Base-by-base conservation (phyloP, 2,113 vertebrate species). In the Periophthalmodon schlosseri region DNA sequence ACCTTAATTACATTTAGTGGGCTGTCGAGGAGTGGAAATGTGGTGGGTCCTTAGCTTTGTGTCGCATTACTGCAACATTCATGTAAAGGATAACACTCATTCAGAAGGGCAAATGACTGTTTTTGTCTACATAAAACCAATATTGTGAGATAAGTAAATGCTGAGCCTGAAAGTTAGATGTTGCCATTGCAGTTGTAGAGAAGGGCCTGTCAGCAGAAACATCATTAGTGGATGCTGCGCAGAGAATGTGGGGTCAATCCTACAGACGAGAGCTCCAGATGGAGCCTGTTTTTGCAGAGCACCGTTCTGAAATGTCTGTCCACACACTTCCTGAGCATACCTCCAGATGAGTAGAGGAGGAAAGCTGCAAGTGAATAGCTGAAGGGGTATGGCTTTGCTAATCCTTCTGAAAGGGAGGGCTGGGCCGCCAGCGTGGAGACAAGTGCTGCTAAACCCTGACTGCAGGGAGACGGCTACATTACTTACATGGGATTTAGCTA, bases 401-500 rank as follows among this genome's bases (percentile, higher is more conserved):
- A 95, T 95, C 94, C 93, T 91, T 91, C 91, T 91, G 91, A 94
- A 94, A 94, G 92, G 92, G 93, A 95, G 92, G 93, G 92, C 86
- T 91, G 90, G 93, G 90, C 93, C 92, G 92, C 91, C 93, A 93
- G 91, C 90, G 83, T 92, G 91, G 92, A 95, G 93, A 94, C 94
- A 94, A 95, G 94, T 93, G 91, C 90, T 90, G 91, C 91, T 94
- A 94, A 95, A 92, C 87, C 92, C 92, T 93, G 91, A 94, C 94
- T 94, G 93, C 93, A 93, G 94, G 92, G 94, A 94, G 92, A 94
- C 91, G 90, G 93, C 93, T 94, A 94, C 93, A 95, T 94, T 93
- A 94, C 93, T 94, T 95, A 95, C 94, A 95, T 94, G 93, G 94
- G 93, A 95, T 95, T 95, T 95, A 94, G 94, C 92, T 94, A 95